Percentiles rank a stretch among this genome's conserved stretches.
Evolutionary conservation across 2,888 invertebrate species (phyloP).

Genomic region (Pemphredon lugubris): DNA sequence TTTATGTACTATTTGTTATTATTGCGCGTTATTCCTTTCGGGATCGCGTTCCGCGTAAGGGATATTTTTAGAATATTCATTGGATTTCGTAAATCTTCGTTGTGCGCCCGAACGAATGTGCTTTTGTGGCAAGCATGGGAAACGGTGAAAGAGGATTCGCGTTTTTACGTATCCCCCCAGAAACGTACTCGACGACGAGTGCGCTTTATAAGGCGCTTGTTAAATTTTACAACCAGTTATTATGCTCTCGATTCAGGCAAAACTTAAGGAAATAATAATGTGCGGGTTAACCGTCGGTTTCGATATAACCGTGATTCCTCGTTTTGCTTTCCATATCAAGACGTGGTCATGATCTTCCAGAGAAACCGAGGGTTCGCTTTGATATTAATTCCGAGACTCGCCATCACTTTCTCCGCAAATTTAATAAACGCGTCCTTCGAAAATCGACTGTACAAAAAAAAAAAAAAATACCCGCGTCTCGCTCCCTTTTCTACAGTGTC

Average conservation of each 20-base stretch:
- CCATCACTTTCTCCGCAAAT: no score
- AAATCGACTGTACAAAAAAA: no score
- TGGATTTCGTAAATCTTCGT: not conserved
- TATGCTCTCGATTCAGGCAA: conserved; percentile 55
- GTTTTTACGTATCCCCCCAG: conserved; percentile 22
- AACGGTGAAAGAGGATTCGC: not conserved
- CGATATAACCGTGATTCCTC: conserved; percentile 33
- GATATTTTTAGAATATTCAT: no score
- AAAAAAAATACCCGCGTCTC: no score
- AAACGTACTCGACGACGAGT: conserved; percentile 12
- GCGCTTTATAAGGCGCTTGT: conserved; percentile 56
- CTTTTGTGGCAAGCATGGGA: not conserved
- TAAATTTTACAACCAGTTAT: conserved; percentile 64
- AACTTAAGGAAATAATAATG: conserved; percentile 53
- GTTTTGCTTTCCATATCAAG: not conserved
- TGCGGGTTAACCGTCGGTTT: conserved; percentile 42
- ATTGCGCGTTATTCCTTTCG: no score
- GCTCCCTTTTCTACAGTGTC: not conserved
- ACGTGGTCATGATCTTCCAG: no score
- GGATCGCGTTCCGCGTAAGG: not conserved
- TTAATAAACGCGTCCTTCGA: no score
- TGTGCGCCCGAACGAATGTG: conserved; percentile 1
- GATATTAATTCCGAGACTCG: no score
- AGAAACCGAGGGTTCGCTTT: no score
- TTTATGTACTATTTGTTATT: no score